These are phyloP conservation scores for Scaptomyza caliginosa DNA, from an alignment of 2,888 invertebrate genomes.

Conservation along the genomic window DNA sequence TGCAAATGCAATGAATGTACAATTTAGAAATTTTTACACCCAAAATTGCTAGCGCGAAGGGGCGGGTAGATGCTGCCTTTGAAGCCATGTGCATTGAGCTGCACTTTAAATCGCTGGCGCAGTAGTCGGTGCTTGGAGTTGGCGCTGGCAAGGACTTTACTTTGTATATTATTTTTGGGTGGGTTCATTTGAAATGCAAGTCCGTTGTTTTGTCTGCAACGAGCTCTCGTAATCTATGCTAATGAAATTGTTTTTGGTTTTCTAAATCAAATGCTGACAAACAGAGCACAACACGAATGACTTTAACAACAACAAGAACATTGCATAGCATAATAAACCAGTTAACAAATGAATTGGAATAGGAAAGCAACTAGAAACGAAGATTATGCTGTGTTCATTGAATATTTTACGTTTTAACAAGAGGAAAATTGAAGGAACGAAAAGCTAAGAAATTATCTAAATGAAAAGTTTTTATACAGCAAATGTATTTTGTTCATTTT, in stretches of 20 bases:
- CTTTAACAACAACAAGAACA: slow-evolving; percentile 4
- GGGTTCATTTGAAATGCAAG: slow-evolving; percentile 73
- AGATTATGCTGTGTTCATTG: background rate
- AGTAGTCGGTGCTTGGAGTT: background rate
- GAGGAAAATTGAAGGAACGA: too few relatives aligned
- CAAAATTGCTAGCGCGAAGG: slow-evolving; percentile 58
- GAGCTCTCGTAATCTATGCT: slow-evolving; percentile 76
- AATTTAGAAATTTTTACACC: slow-evolving; percentile 78
- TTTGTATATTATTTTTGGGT: slow-evolving; percentile 16
- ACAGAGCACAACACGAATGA: slow-evolving; percentile 22
- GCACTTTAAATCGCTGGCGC: slow-evolving; percentile 41
- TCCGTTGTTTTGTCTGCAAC: slow-evolving; percentile 70
- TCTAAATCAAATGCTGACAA: slow-evolving; percentile 58
- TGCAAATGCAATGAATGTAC: slow-evolving; percentile 79
- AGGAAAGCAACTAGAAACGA: background rate
- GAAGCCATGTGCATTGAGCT: slow-evolving; percentile 43
- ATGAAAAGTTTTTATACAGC: too few relatives aligned
- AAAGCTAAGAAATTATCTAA: too few relatives aligned
- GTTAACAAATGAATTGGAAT: background rate
- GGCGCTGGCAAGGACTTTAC: slow-evolving; percentile 1
- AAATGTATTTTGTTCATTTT: background rate
- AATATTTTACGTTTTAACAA: background rate
- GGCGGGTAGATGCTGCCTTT: too few relatives aligned
- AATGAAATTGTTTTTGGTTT: slow-evolving; percentile 76
- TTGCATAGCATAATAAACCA: slow-evolving; percentile 25